Evolutionary conservation across 2,888 invertebrate species (phyloP), one percentile per base, ranked within the genome.

Genomic region (Micropterix aruncella): DNA sequence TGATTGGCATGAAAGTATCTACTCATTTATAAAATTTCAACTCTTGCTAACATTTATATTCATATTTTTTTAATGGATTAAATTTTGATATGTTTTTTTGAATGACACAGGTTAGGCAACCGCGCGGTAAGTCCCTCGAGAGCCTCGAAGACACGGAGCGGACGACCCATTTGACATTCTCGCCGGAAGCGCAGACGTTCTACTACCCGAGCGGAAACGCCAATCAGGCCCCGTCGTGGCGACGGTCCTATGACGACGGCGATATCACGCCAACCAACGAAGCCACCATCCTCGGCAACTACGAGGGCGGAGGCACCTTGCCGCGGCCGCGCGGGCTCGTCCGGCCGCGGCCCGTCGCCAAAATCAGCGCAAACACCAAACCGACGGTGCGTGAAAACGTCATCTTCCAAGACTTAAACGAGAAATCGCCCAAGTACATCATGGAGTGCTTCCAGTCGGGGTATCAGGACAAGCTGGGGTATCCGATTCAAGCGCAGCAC

Each of bases 251-350:
- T 60, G 90, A 91, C 60, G 91, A 91, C 58, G 91, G 91, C 15
- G 91, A 92, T 61, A 83, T 91, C 50, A 91, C 91, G 19, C 85
- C 86, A 12, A 91, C 91, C 40, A 91, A 91, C 58, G 90, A 91
- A 61, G 66, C 71, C 17, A 61, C 63, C n/a, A 53, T 55, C 42
- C 41, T 49, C 51, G 59, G 61, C 47, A 60, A 63, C 0, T 69
- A 70, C 53, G 83, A 83, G 53, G 87, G 87, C 0, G 85, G 87
- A 2, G 90, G 91, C 4, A 93, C 93, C 0, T 62, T 93, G 48
- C 91, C 92, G 1, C 77, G 93, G 44, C 91, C 90, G 3, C 72
- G 89, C 50, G 85, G 85, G 1, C 68, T 85, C 12, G 84, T 88
- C 17, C 77, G 87, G 47, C 87, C 89, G 3, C 72, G 89, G 42